These are phyloP conservation scores for Lophochroa leadbeateri DNA, from an alignment of 2,113 vertebrate species.

Conservation along the genomic window DNA sequence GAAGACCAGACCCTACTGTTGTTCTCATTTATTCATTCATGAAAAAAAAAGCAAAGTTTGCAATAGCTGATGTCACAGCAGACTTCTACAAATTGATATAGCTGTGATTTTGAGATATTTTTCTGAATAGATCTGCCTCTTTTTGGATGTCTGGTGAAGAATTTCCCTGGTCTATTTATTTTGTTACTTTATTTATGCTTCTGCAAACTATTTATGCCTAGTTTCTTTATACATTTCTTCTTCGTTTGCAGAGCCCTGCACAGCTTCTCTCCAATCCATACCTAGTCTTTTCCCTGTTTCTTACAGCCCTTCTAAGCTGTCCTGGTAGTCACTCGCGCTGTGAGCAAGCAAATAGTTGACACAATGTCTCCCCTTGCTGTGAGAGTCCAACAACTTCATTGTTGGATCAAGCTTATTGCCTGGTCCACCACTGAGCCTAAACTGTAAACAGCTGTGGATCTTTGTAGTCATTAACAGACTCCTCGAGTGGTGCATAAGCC, in stretches of 20 bases:
- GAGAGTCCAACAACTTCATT: conserved; percentile 62
- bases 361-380: conserved; percentile 46
- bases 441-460: conserved; percentile 71
- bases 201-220: neutral
- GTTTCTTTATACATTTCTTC: neutral
- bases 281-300: neutral
- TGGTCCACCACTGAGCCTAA: conserved; percentile 66
- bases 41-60: neutral
- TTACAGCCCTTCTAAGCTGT: neutral
- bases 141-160: neutral
- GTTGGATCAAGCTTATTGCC: conserved; percentile 66
- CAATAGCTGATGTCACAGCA: neutral
- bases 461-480: conserved; percentile 70
- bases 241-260: neutral
- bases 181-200: neutral
- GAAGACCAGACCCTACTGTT: neutral
- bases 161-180: neutral
- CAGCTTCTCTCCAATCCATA: neutral
- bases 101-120: neutral
- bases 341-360: conserved; percentile 54
- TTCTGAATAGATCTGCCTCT: neutral
- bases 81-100: neutral
- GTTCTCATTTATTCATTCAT: neutral
- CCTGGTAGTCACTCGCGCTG: neutral
- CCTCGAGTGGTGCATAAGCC: conserved; percentile 61